Evolutionary conservation across 2,888 invertebrate genomes (phyloP), one percentile per base, ranked within the genome.

Genomic region (Trissoscelio sp.): DNA sequence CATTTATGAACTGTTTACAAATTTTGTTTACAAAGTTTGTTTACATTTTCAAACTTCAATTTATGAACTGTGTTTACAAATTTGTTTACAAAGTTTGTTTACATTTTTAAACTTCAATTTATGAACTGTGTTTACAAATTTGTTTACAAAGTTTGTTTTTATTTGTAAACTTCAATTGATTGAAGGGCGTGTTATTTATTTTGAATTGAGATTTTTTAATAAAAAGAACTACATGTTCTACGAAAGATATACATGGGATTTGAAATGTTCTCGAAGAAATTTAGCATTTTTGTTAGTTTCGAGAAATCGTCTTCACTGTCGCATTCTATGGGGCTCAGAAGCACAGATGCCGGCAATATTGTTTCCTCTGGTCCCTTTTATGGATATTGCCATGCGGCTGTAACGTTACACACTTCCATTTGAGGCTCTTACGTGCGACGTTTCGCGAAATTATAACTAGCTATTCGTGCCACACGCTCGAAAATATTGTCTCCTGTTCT

Each of bases 281-380:
- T 57, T 51, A 51, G 60, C 60, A 66, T 79, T 83, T 69, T 84
- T 55, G 53, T 67, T 39, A 75, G 57, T 73, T 72, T 44, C 78
- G 74, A 64, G 81, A 78, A 79, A 64, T 83, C 83, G 82, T 75
- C 83, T 53, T 72, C 57, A 42, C 67, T 37, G 79, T 64, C 82
- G 75, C 82, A 79, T 46, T 39, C 46, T n/a, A n/a, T 58, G 69
- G 24, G 57, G 58, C 70, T 84, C 69, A 78, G 72, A 80, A 83
- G 84, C 88, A 87, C 90, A 90, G 89, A 89, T 90, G 89, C 87
- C 84, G 39, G 85, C 88, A 87, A 90, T 90, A 90, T 90, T 90
- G 88, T 89, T 88, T 88, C 86, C 88, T 85, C 84, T 83, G 86
- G 86, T 88, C 87, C 88, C 88, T 89, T 90, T 90, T 89, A 90